These are phyloP conservation scores for Macrochelys suwanniensis DNA, from an alignment of 2,797 vertebrate genomes.

Conservation along the genomic window DNA sequence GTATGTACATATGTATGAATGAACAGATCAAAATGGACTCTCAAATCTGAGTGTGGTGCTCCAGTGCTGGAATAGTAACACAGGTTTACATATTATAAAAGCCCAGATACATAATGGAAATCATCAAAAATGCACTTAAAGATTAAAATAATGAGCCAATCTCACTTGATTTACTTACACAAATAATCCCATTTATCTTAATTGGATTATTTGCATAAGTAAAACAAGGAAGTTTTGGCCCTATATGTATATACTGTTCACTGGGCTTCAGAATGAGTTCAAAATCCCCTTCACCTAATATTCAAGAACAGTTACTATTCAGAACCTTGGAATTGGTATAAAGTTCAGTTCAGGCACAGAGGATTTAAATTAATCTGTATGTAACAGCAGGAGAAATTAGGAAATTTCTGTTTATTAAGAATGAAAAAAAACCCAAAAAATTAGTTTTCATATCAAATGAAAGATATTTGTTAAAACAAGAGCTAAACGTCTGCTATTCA, in stretches of 20 bases:
- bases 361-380: background rate
- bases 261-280: background rate
- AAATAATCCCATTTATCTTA: background rate
- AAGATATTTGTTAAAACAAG: constrained; percentile 56
- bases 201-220: background rate
- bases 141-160: background rate
- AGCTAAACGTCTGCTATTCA: constrained; percentile 39
- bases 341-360: background rate
- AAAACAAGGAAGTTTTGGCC: background rate
- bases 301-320: background rate
- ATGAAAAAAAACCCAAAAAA: constrained; percentile 14
- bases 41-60: background rate
- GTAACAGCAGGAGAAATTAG: background rate
- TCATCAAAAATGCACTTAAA: background rate
- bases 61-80: background rate
- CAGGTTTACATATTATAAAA: background rate
- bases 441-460: background rate
- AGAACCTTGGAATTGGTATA: background rate
- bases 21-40: rapidly evolving
- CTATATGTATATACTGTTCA: background rate
- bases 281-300: background rate
- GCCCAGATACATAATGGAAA: background rate
- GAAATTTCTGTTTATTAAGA: background rate
- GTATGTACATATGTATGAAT: background rate
- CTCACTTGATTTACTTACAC: constrained; percentile 1